Evolutionary conservation across 1,140 invertebrate genomes (phyloP), one percentile per base, ranked within the genome.

Genomic region (Liolophura sinensis): DNA sequence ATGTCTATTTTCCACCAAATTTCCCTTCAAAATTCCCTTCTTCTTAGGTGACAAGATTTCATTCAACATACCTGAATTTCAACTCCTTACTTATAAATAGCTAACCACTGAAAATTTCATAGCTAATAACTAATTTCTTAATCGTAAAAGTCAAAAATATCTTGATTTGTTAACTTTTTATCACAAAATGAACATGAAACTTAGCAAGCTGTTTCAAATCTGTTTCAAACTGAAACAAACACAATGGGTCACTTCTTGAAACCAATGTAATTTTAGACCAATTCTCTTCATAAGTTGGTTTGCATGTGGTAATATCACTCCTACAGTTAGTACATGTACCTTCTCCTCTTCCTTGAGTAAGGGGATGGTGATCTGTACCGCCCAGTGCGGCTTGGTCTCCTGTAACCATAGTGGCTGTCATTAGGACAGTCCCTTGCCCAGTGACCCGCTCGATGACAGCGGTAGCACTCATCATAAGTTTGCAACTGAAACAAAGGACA

Each of bases 381-480:
- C 51, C 57, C 51, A 22, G 56, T 31, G 4, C 20, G 27, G 27
- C 27, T 18, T 24, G n/a, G 20, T 18, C 20, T 18, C n/a, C 78
- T 65, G 64, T 69, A 71, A 56, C 78, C 71, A 66, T 72, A 74
- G 46, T 69, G 71, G 22, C 74, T 65, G 40, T 79, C 74, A 57
- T 85, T 81, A 27, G 80, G 83, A 73, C 84, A 85, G 68, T 86
- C 85, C 62, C 84, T 67, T 0, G 85, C 83, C 82, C 83, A 84
- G 60, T 85, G 85, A 6, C 85, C 85, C 31, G 75, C 72, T 20
- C 84, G 74, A 56, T 82, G 78, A 69, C 85, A 86, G 50, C 81
- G 73, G 67, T 84, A 85, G 66, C 85, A 86, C 59, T 86, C 84
- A 77, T 85, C 84, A 65, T 78, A 79, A 31, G 73, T 75, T 78